Evolutionary conservation across 2,888 invertebrate species (phyloP), one percentile per base, ranked within the genome.

Genomic region (Meiosimyza decipiens): DNA sequence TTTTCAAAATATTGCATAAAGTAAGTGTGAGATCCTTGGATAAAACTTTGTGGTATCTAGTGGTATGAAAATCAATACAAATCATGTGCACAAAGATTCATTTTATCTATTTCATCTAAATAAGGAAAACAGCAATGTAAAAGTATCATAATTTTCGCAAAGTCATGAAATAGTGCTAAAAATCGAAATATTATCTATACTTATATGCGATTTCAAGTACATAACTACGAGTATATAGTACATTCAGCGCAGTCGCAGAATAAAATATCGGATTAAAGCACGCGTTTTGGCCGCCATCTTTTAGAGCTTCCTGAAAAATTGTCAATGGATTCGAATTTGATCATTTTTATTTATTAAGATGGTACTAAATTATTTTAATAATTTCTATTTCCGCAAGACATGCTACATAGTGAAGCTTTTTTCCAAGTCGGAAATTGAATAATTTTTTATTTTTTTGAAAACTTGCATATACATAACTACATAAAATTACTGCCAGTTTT

Each of bases 201-300:
- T 1, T 9, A 40, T 40, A 40, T 40, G 9, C 49, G 51, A n/a
- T 50, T 66, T 18, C 15, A 22, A 22, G 40, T 9, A 51, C 49
- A 49, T 16, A 22, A 22, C 22, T 22, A 12, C 18, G n/a, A 40
- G 22, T n/a, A 51, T 63, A 70, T 70, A 70, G 70, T 70, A 70
- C 40, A 63, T 54, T 51, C 54, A n/a, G 63, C 70, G 70, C 62
- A 33, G 52, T 52, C 70, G 70, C 70, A 50, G 28, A 28, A 1
- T 12, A 7, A 57, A n/a, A 7, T 13, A 22, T 28, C 28, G 57
- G 22, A 22, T 28, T 28, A 11, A 51, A 51, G 28, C 16, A 64
- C 64, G 64, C 52, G 51, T 18, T 64, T 51, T 50, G 64, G 64
- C 64, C 51, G 64, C 22, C 64, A 51, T 64, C 11, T 64, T 12